phyloP scores from a whole-genome alignment of 2,797 vertebrate species.

The Lerista edwardsae region DNA sequence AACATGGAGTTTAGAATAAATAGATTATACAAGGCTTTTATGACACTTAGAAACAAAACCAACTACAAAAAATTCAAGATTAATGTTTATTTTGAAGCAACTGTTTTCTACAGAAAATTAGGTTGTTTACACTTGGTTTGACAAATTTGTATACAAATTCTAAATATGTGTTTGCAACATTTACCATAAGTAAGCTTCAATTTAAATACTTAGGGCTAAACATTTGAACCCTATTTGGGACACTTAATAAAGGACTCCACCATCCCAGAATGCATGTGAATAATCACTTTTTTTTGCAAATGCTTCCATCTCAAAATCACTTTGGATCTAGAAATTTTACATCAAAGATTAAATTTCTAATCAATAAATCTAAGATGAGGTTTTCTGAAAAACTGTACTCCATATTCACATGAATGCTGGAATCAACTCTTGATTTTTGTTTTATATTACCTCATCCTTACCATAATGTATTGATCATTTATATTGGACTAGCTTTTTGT shows the following conservation, averaged over 20 bases:
- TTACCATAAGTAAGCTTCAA: no score
- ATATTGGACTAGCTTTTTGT: no score
- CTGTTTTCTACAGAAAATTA: not conserved
- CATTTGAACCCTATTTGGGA: not conserved
- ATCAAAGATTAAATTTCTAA: not conserved
- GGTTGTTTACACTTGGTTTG: not conserved
- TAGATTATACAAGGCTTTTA: accelerated
- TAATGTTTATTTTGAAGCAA: not conserved
- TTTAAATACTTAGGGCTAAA: not conserved
- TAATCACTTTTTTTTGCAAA: not conserved
- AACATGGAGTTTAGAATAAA: not conserved
- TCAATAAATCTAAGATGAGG: not conserved
- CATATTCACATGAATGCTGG: not conserved
- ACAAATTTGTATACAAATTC: not conserved
- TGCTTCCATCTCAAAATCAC: not conserved
- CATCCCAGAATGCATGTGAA: not conserved
- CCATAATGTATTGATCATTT: not conserved
- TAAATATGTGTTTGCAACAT: not conserved
- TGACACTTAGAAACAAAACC: not conserved
- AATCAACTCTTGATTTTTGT: not conserved
- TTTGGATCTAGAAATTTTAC: not conserved
- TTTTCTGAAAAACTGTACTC: no score
- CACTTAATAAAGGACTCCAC: not conserved
- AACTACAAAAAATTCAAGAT: no score
- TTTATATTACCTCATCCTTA: not conserved